Conservation (phyloP, 2,888 invertebrate genomes). For the Alentia gelatinosa region DNA sequence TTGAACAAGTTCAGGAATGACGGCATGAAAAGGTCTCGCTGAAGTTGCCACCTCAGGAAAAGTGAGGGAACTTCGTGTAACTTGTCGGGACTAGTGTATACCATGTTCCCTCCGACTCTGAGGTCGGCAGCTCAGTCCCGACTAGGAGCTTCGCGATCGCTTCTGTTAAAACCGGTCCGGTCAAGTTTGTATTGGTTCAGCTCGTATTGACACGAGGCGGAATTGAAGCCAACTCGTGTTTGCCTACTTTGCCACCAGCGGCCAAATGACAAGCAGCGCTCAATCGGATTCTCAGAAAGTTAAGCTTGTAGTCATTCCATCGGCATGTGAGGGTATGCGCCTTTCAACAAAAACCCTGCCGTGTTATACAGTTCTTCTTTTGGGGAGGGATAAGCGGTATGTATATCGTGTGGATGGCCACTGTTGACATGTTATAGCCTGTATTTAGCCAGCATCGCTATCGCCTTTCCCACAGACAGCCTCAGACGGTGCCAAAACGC, state of each 20-base stretch:
- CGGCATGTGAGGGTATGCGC: slow-evolving; percentile 51
- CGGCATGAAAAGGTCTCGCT: too few species aligned
- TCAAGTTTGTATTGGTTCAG: slow-evolving; percentile 51
- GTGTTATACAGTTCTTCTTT: slow-evolving; percentile 36
- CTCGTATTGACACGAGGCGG: slow-evolving; percentile 14
- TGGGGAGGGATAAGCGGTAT: slow-evolving; percentile 9
- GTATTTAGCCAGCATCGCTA: slow-evolving; percentile 1
- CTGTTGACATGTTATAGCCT: slow-evolving; percentile 51
- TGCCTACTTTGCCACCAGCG: slow-evolving; percentile 52
- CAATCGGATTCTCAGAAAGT: slow-evolving; percentile 53
- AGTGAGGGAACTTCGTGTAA: too few species aligned
- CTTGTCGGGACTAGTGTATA: too few species aligned
- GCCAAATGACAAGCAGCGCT: slow-evolving; percentile 44
- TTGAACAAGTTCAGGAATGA: too few species aligned
- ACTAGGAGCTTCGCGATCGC: too few species aligned
- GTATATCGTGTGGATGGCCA: slow-evolving; percentile 33
- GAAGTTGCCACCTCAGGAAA: too few species aligned
- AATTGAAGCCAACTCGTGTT: slow-evolving; percentile 38
- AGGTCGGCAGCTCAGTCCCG: too few species aligned
- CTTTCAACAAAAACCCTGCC: slow-evolving; percentile 18
- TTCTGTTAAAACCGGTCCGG: slow-evolving; percentile 45
- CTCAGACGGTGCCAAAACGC: background rate
- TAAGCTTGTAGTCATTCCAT: slow-evolving; percentile 47
- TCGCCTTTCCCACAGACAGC: slow-evolving; percentile 33
- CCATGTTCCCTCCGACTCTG: too few species aligned